Evolutionary conservation across 2,113 vertebrate genomes (phyloP), one percentile per base, ranked within the genome.

Genomic region (Cervus canadensis): DNA sequence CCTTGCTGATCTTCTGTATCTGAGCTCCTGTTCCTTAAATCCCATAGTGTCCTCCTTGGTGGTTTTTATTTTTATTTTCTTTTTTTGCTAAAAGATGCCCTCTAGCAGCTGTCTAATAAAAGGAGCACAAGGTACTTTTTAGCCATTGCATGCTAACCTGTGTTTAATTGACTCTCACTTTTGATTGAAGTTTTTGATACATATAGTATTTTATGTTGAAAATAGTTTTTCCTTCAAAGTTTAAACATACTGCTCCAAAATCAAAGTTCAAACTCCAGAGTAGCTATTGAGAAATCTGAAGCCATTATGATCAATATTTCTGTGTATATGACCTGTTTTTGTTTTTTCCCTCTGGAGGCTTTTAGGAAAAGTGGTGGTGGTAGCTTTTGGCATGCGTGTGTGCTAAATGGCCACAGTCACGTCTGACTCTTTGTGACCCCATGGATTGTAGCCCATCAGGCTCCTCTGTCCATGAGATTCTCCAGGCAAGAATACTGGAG

Each of bases 281-380:
- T 45, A 71, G 50, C 56, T 94, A 10, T 25, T 21, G 50, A 78
- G 60, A 54, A 92, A 33, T 83, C 85, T 89, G 84, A 94, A 57
- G 78, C 19, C 40, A 78, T 93, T 87, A 26, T 19, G 3, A n/a
- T 87, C 74, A 87, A 36, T 48, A 59, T 50, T 91, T 10, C 10
- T 87, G 23, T n/a, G 12, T 79, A 16, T 19, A 67, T 43, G 28
- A 14, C 3, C 17, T 45, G 1, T 28, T 54, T 91, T 83, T 79
- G n/a, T 40, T 25, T 26, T 52, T 89, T 74, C 59, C 95, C 52
- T 83, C 25, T 56, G 15, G 50, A 54, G 26, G 25, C 17, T 85
- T 88, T 74, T 84, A 84, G 43, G 17, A 36, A 87, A 60, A 43
- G 16, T n/a, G 28, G 11, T 60, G 9, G 15, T 25, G 19, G 60